These are phyloP conservation scores for Cygnus atratus DNA, from an alignment of 2,113 vertebrate genomes.

Conservation along the genomic window DNA sequence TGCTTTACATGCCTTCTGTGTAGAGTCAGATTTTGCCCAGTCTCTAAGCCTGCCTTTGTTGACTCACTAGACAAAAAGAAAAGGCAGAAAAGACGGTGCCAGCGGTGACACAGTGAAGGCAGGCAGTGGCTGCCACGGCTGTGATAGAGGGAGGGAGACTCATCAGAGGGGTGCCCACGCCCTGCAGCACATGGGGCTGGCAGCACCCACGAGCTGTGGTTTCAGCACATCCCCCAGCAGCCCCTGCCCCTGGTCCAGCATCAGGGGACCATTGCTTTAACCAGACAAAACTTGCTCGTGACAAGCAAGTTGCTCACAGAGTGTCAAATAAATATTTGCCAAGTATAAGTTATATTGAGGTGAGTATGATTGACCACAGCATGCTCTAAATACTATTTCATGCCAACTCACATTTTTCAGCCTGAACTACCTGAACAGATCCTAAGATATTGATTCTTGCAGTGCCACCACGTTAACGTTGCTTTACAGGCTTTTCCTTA, in stretches of 20 bases:
- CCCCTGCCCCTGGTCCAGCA: background rate
- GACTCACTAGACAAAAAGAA: background rate
- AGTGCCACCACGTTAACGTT: background rate
- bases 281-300: background rate
- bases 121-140: rapidly evolving
- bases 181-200: rapidly evolving
- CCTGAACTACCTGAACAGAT: background rate
- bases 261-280: background rate
- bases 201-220: background rate
- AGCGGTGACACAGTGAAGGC: background rate
- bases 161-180: rapidly evolving
- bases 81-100: background rate
- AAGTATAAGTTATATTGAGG: background rate
- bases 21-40: background rate
- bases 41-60: background rate
- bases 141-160: background rate
- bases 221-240: background rate
- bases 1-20: background rate
- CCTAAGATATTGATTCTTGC: background rate
- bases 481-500: background rate
- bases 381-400: background rate
- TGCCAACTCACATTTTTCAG: background rate
- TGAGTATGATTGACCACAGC: background rate
- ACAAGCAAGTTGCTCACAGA: background rate
- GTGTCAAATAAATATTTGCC: background rate